Conservation (phyloP, 2,888 invertebrate species). For the Pardosa pseudoannulata region DNA sequence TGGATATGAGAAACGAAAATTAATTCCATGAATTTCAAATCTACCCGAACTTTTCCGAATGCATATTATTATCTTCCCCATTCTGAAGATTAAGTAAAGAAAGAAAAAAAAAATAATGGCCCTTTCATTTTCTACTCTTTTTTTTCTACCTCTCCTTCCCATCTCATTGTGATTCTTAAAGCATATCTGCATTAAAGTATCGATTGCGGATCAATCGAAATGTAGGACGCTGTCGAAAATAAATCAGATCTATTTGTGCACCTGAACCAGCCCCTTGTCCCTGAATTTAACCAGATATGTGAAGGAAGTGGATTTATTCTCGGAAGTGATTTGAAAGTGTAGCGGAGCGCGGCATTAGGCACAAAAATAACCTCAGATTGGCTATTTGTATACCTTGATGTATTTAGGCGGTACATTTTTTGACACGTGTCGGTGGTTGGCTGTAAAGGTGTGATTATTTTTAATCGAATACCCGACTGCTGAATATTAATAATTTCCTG, state of each 20-base stretch:
- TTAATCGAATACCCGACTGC: too few species aligned
- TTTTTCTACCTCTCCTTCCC: too few species aligned
- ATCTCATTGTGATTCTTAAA: background rate
- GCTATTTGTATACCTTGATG: too few species aligned
- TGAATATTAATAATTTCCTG: too few species aligned
- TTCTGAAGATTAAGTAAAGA: background rate
- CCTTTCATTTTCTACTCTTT: too few species aligned
- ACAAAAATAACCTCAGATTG: too few species aligned
- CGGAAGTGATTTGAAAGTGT: too few species aligned
- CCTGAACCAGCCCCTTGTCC: background rate
- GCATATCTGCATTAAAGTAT: background rate
- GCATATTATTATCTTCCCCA: background rate
- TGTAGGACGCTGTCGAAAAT: background rate
- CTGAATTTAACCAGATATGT: background rate
- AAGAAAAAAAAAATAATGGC: too few species aligned
- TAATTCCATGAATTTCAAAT: background rate
- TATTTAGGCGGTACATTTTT: too few species aligned
- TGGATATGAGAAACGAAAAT: background rate
- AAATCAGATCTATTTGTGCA: conserved; percentile 2
- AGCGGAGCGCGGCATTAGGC: too few species aligned
- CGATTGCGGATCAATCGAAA: background rate
- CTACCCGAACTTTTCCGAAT: background rate
- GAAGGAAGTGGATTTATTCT: background rate
- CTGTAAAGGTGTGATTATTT: too few species aligned
- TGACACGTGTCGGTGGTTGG: too few species aligned